Conservation (phyloP, 2,113 vertebrate genomes). For the Crotalus tigris region DNA sequence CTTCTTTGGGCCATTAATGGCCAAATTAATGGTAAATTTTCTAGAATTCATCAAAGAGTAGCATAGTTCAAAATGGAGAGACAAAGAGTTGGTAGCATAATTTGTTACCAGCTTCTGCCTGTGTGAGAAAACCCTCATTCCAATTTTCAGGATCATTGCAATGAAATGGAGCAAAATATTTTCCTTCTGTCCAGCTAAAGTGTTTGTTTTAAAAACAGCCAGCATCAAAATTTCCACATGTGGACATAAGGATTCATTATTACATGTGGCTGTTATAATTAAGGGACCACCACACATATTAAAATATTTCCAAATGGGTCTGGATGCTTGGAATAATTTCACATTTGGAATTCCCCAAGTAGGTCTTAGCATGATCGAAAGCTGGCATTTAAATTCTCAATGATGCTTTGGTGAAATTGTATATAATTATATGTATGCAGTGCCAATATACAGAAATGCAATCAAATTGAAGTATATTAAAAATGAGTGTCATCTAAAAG, state of each 20-base stretch:
- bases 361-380: conserved; percentile 42
- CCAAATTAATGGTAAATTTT: background rate
- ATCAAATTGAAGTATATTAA: conserved; percentile 60
- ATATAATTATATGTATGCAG: conserved; percentile 59
- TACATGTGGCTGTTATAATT: conserved; percentile 38
- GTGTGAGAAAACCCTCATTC: conserved; percentile 22
- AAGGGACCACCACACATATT: conserved; percentile 49
- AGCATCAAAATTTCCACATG: conserved; percentile 53
- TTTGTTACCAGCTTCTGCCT: background rate
- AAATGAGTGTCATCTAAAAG: conserved; percentile 50
- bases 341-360: conserved; percentile 41
- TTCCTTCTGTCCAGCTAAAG: conserved; percentile 26
- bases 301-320: conserved; percentile 63
- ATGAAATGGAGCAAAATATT: background rate
- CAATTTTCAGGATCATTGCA: conserved; percentile 27
- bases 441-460: conserved; percentile 64
- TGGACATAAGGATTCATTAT: conserved; percentile 55
- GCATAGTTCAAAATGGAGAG: conserved; percentile 20
- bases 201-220: conserved; percentile 38
- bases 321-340: conserved; percentile 61
- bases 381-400: conserved; percentile 35
- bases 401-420: conserved; percentile 44
- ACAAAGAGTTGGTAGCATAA: background rate
- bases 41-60: background rate
- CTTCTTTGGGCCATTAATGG: background rate